Percentiles rank a stretch among this genome's conserved stretches.
phyloP scores from a whole-genome alignment of 2,113 vertebrate genomes.

The Pelvicachromis taeniatus region DNA sequence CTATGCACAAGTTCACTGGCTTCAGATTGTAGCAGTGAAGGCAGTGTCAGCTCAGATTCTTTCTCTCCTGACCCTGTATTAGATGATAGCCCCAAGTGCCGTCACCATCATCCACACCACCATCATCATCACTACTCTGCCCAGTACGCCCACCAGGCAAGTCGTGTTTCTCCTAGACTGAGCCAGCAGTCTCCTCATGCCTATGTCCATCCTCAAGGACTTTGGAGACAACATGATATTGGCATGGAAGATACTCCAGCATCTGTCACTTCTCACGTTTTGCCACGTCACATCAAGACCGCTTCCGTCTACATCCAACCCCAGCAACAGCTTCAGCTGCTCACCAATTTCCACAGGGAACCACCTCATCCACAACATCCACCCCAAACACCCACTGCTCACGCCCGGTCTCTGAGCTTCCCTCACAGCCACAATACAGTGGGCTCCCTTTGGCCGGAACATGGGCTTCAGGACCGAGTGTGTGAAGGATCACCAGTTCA shows the following conservation, averaged over 20 bases:
- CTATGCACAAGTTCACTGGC: conserved; percentile 78
- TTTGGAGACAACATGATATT: conserved; percentile 73
- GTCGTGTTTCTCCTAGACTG: conserved; percentile 70
- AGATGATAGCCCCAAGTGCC: conserved; percentile 84
- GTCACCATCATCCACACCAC: conserved; percentile 78
- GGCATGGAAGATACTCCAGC: conserved; percentile 77
- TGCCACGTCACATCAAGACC: conserved; percentile 71
- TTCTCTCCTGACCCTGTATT: conserved; percentile 85
- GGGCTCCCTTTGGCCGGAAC: conserved; percentile 77
- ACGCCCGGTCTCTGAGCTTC: conserved; percentile 64
- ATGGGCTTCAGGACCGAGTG: conserved; percentile 73
- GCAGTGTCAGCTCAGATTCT: conserved; percentile 84
- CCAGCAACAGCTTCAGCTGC: conserved; percentile 75
- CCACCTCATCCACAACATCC: conserved; percentile 49
- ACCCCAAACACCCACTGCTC: conserved; percentile 38
- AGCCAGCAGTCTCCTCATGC: conserved; percentile 64
- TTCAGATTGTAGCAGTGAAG: conserved; percentile 91
- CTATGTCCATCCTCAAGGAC: conserved; percentile 61
- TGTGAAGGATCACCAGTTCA: conserved; percentile 77
- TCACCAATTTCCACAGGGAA: conserved; percentile 73
- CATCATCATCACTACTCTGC: conserved; percentile 68
- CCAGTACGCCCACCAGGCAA: conserved; percentile 54
- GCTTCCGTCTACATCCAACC: conserved; percentile 73
- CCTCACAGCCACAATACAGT: conserved; percentile 71
- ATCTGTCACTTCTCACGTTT: neutral